Evolutionary conservation across 2,888 invertebrate species (phyloP).

Genomic region (Ryuthela nishihirai): DNA sequence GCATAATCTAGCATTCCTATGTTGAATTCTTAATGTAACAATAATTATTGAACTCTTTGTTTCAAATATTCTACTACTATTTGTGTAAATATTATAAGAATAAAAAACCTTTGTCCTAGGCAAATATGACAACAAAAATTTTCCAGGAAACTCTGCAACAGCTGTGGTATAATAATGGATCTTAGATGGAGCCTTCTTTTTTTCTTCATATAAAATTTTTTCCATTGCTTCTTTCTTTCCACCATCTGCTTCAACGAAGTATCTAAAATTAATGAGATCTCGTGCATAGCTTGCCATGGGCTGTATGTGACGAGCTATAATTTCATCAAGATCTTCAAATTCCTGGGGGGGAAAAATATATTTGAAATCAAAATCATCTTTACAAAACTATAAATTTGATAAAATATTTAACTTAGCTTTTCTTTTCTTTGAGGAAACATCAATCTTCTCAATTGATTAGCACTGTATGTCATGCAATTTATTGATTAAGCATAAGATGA

Average conservation of each 20-base stretch:
- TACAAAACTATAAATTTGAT: too few species aligned
- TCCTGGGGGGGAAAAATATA: conserved; percentile 58
- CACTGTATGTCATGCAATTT: too few species aligned
- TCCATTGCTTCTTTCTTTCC: conserved; percentile 84
- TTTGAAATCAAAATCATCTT: too few species aligned
- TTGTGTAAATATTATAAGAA: too few species aligned
- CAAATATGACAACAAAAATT: conserved; percentile 90
- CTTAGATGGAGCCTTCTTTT: conserved; percentile 77
- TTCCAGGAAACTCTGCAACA: conserved; percentile 77
- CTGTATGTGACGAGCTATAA: conserved; percentile 91
- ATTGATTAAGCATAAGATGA: too few species aligned
- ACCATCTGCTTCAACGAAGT: conserved; percentile 71
- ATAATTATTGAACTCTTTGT: too few species aligned
- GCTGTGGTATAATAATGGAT: conserved; percentile 85
- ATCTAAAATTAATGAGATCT: conserved; percentile 86
- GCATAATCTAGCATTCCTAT: not conserved
- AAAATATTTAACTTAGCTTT: too few species aligned
- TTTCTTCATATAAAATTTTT: conserved; percentile 81
- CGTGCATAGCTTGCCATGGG: conserved; percentile 94
- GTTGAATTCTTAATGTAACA: too few species aligned
- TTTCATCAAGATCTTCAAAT: conserved; percentile 99
- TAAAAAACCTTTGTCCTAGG: conserved; percentile 64
- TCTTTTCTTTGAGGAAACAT: too few species aligned
- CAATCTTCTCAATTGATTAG: too few species aligned
- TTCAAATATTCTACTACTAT: too few species aligned